Base-by-base conservation (phyloP, 2,113 vertebrate species). In the Isurus oxyrinchus region DNA sequence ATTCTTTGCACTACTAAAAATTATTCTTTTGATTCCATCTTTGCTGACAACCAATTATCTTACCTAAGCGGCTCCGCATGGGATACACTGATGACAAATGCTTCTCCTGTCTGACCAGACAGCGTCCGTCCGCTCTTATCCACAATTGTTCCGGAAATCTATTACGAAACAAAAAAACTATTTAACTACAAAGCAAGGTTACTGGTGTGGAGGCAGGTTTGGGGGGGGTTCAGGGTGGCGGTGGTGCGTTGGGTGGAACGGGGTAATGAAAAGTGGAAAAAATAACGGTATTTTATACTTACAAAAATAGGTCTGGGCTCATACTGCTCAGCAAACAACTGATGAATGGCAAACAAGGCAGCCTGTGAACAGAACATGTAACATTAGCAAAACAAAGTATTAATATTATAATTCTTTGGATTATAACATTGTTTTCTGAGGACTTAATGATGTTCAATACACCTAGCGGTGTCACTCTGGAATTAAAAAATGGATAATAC, bases 71-170 rank as follows among this genome's bases (percentile, higher is more conserved):
- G 99, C 2, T 98, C 98, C 96, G 97, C 97, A 55, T 99, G 99
- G 19, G 99, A 98, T 35, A 99, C 96, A 53, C 99, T 99, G 97
- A 99, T 98, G 94, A 99, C 98, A 97, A 99, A 99, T 0, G 99
- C 99, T 97, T 99, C 99, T 66, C 98, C 99, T 0, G 99, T 99
- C 97, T 99, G 99, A 90, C 99, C 99, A 0, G 99, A 99, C 23
- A 99, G 98, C 16, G 99, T 99, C 3, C 99, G 98, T 0, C 99
- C 99, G 97, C 99, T 99, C 97, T 99, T 99, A 97, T 99, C 99
- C 79, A 99, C 99, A 72, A 99, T 98, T 19, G 99, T 99, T 79
- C 99, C 99, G 40, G 99, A 99, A 97, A 99, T 98, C 99, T 99
- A 57, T 40, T 27, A 27, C 66, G 97, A 93, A 96, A 96, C 96